Evolutionary conservation across 2,888 invertebrate species (phyloP).

Genomic region (Eurois occulta): DNA sequence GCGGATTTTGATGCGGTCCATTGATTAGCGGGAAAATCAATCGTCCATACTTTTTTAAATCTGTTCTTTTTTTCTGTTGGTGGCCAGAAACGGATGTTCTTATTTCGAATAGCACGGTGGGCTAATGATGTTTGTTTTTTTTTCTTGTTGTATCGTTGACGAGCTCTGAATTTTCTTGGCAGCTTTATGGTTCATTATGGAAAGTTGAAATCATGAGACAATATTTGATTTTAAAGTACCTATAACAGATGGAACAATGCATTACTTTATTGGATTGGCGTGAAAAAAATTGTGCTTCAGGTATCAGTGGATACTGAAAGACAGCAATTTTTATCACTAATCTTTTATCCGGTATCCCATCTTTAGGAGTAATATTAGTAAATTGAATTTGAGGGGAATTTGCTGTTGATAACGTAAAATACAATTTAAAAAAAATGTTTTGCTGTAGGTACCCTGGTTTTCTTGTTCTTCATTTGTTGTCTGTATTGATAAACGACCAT

Average conservation of each 20-base stretch:
- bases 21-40: constrained; percentile 48
- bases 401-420: no score
- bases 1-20: constrained; percentile 40
- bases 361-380: no score
- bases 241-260: not conserved
- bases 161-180: constrained; percentile 31
- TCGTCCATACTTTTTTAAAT: not conserved
- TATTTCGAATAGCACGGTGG: constrained; percentile 26
- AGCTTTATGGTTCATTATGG: not conserved
- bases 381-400: no score
- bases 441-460: not conserved
- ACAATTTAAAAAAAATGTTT: not conserved
- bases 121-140: constrained; percentile 28
- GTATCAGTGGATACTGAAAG: not conserved
- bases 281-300: not conserved
- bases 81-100: constrained; percentile 5
- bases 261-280: not conserved
- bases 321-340: no score
- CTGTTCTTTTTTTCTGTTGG: constrained; percentile 7
- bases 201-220: not conserved
- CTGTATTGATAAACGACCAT: not conserved
- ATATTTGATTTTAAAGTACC: not conserved
- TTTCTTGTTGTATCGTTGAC: not conserved
- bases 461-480: not conserved
- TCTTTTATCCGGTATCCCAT: no score